A percentile compares a stretch with the other conserved stretches of the same genome.
These are phyloP conservation scores for Porites lobata DNA, from an alignment of 92 coral and sea anemone species.

Conservation along the genomic window DNA sequence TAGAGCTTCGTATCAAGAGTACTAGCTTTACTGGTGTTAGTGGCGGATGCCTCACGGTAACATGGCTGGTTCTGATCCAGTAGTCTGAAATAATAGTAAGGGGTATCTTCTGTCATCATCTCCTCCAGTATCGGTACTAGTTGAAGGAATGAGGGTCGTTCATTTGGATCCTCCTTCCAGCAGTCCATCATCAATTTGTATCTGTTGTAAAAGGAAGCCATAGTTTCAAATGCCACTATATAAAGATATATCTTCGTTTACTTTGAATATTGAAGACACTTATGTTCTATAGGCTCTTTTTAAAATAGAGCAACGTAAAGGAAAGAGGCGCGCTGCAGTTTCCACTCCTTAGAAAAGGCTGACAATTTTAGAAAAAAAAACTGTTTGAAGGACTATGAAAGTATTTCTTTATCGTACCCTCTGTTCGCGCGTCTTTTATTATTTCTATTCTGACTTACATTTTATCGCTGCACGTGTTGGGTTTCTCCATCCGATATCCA, in stretches of 20 bases:
- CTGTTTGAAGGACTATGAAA: too few species aligned
- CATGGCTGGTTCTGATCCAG: constrained; percentile 11
- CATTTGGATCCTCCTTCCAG: constrained; percentile 32
- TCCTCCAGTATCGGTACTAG: neutral
- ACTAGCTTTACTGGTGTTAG: neutral
- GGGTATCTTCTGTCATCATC: constrained; percentile 31
- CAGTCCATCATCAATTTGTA: constrained; percentile 30
- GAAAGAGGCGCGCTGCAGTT: too few species aligned
- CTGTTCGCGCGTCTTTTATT: too few species aligned
- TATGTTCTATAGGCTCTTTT: too few species aligned
- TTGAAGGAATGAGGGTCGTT: constrained; percentile 21
- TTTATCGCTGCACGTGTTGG: constrained; percentile 10
- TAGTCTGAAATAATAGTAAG: constrained; percentile 22
- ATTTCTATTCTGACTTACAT: constrained; percentile 16
- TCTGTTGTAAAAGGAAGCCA: neutral
- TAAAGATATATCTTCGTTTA: too few species aligned
- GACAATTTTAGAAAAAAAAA: too few species aligned
- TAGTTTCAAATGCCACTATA: neutral
- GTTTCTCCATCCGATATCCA: constrained; percentile 39
- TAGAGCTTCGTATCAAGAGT: neutral
- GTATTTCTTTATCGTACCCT: too few species aligned
- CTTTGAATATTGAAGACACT: too few species aligned
- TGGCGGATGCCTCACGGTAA: neutral
- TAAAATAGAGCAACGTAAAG: too few species aligned
- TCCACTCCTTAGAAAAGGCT: too few species aligned